A percentile compares a stretch with the other conserved stretches of the same genome.
Conservation (phyloP, 2,797 vertebrate genomes). For the Argentina silus region DNA sequence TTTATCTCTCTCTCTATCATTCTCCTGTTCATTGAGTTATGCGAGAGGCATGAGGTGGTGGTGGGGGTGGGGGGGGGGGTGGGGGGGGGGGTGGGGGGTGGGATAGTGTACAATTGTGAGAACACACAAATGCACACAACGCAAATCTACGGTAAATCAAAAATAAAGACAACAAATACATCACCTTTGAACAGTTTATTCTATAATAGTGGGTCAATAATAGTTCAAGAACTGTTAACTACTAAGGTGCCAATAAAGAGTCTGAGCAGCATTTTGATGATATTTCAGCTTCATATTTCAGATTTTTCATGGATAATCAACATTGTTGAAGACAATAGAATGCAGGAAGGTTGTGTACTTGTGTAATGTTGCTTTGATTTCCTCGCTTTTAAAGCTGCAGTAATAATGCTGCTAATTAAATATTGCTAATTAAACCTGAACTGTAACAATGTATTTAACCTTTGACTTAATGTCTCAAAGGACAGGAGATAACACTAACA, state of each 20-base stretch:
- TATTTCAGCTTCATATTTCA: not conserved
- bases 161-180: not conserved
- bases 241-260: not conserved
- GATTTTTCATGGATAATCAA: not conserved
- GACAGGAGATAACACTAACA: constrained; percentile 5
- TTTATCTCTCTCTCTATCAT: not conserved
- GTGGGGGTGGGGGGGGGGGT: too few species aligned
- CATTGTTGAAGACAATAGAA: not conserved
- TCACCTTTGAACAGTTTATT: constrained; percentile 3
- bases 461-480: constrained; percentile 3
- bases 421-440: constrained; percentile 3
- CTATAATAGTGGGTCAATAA: not conserved
- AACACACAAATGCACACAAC: not conserved
- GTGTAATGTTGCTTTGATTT: not conserved
- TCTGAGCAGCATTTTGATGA: not conserved
- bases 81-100: too few species aligned
- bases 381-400: not conserved
- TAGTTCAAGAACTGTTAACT: not conserved
- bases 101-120: not conserved
- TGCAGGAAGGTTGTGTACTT: too few species aligned
- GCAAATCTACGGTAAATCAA: not conserved
- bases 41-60: not conserved
- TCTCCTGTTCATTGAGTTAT: not conserved
- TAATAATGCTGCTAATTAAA: not conserved
- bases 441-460: constrained; percentile 3